Evolutionary conservation across 2,113 vertebrate species (phyloP), one percentile per base, ranked within the genome.

Genomic region (Ictidomys tridecemlineatus): DNA sequence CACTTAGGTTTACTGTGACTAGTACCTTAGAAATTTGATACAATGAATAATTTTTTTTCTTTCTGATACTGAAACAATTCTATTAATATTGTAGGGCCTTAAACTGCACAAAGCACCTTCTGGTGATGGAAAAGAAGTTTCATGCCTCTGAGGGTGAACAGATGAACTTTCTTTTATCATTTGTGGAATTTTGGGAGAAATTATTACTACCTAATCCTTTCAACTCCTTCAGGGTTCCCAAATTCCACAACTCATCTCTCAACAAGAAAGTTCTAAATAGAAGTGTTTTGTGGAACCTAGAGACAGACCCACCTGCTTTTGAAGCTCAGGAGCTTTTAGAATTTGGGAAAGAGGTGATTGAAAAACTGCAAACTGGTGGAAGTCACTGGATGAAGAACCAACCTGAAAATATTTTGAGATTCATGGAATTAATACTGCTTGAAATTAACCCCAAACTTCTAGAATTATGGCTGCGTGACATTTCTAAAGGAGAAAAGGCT

Each of bases 51-150:
- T 34, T 18, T 39, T 48, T 45, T 72, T 93, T 84, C 14, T 90
- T 79, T 45, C 73, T 96, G 76, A 48, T 58, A 16, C n/a, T 93
- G 53, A 97, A 67, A 39, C 2, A 30, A 2, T 17, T 95, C 5
- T 3, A 0, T 98, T 97, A 84, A 32, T 97, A 42, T 98, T 97
- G 61, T 90, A 99, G 98, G 91, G 70, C 93, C 84, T 91, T 98
- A 34, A 72, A 89, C 8, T 48, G 87, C 74, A 89, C 95, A 2
- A 93, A 98, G 86, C 90, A 97, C 3, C 88, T 97, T 97, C 88
- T 98, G 58, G 87, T 94, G 39, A 86, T 2, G 58, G 93, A 97
- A 74, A 77, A 96, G 42, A 96, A 96, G 0, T 4, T 89, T 24
- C 0, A 39, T 2, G 2, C 63, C 85, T 70, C 30, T 88, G 90